A percentile compares a stretch with the other conserved stretches of the same genome.
Conservation (phyloP, 2,888 invertebrate species). For the Agrenia bidenticulata region DNA sequence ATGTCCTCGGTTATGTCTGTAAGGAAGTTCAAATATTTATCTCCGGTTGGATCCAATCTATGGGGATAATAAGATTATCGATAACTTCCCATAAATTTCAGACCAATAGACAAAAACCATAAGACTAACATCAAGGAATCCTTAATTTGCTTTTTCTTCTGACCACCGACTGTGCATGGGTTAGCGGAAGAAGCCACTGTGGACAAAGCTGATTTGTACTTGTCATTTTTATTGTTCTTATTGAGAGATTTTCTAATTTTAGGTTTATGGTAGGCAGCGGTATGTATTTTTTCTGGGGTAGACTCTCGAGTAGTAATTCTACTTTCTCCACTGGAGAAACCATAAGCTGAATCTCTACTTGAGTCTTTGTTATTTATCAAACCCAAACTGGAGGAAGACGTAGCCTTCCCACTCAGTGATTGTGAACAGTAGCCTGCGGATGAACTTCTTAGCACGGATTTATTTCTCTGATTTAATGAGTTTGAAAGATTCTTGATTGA, state of each 20-base stretch:
- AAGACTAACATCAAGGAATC: too few species aligned
- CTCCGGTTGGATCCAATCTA: constrained; percentile 37
- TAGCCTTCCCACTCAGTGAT: constrained; percentile 27
- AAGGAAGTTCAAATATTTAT: constrained; percentile 57
- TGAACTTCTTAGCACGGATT: neutral
- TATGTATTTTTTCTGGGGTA: constrained; percentile 41
- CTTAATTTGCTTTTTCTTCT: neutral
- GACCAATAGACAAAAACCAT: too few species aligned
- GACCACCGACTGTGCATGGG: constrained; percentile 18
- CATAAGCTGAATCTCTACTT: constrained; percentile 55
- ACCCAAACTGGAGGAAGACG: constrained; percentile 29
- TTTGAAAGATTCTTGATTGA: neutral
- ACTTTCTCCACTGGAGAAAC: constrained; percentile 54
- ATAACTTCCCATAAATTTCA: too few species aligned
- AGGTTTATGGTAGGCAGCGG: neutral
- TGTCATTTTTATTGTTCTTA: constrained; percentile 19
- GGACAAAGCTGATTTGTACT: constrained; percentile 44
- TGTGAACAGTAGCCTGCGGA: constrained; percentile 11
- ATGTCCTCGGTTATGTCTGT: constrained; percentile 63
- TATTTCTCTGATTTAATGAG: neutral
- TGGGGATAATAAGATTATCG: too few species aligned
- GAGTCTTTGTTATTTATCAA: constrained; percentile 48
- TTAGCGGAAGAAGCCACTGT: constrained; percentile 42
- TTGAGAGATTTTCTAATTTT: neutral
- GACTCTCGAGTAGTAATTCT: constrained; percentile 54